Percentiles rank a stretch among this genome's conserved stretches.
These are phyloP conservation scores for Palythoa grandiflora DNA, from an alignment of 92 coral and sea anemone species.

Conservation along the genomic window DNA sequence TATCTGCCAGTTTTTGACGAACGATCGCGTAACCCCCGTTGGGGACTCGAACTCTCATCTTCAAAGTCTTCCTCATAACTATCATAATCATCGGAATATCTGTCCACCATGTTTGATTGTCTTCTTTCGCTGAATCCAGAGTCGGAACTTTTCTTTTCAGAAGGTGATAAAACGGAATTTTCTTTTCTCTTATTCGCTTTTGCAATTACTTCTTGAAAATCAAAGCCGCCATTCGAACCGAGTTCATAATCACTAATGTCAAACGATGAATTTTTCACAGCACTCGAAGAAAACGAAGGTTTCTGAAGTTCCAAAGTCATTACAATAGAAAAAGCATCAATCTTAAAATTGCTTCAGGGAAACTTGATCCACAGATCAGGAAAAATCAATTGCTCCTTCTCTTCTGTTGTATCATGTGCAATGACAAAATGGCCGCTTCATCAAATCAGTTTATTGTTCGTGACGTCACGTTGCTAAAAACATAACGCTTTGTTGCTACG, in stretches of 20 bases:
- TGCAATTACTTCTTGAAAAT: constrained; percentile 65
- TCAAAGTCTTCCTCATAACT: constrained; percentile 99
- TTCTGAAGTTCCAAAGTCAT: constrained; percentile 94
- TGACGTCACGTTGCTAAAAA: constrained; percentile 93
- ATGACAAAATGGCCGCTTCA: constrained; percentile 21
- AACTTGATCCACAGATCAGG: background rate
- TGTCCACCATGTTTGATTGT: constrained; percentile 69
- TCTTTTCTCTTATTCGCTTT: constrained; percentile 70
- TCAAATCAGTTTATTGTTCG: constrained; percentile 25
- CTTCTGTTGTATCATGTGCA: background rate
- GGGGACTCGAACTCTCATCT: constrained; percentile 65
- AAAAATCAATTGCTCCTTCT: constrained; percentile 4
- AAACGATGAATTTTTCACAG: constrained; percentile 46
- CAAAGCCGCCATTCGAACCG: constrained; percentile 42
- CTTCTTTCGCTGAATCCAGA: constrained; percentile 47
- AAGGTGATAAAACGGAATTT: constrained; percentile 49
- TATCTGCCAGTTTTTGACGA: constrained; percentile 41
- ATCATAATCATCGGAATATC: constrained; percentile 85
- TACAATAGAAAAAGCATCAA: constrained; percentile 61
- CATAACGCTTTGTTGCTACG: constrained; percentile 72
- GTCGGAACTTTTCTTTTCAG: constrained; percentile 61
- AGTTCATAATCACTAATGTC: constrained; percentile 64
- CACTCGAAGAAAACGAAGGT: constrained; percentile 49
- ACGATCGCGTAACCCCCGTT: constrained; percentile 46
- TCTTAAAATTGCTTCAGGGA: background rate